phyloP scores from a whole-genome alignment of 2,113 vertebrate species.

The Arizona elegans region DNA sequence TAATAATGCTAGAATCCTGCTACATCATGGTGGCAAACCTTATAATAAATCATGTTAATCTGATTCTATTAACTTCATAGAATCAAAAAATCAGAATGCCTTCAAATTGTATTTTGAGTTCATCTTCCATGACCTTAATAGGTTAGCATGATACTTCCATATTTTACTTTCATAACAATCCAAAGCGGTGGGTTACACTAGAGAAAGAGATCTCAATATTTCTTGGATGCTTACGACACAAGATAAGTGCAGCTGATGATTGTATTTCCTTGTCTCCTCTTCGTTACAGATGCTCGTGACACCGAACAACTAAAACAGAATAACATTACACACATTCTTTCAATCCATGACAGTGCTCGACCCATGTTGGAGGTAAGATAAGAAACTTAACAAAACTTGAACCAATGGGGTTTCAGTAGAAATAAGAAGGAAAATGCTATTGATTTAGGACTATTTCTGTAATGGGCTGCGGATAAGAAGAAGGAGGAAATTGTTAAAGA shows the following conservation, averaged over 20 bases:
- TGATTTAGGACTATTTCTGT: not conserved
- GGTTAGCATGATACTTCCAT: not conserved
- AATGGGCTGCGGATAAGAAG: not conserved
- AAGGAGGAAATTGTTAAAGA: not conserved
- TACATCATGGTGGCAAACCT: not conserved
- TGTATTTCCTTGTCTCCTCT: slow-evolving; percentile 30
- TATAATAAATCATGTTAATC: not conserved
- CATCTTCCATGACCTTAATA: not conserved
- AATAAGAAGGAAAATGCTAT: not conserved
- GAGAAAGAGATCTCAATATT: not conserved
- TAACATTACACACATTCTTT: slow-evolving; percentile 92
- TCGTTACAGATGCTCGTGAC: slow-evolving; percentile 83
- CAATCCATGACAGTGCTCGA: slow-evolving; percentile 87
- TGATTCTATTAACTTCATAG: not conserved
- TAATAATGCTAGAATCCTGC: not conserved
- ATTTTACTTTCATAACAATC: not conserved
- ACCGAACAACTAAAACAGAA: slow-evolving; percentile 85
- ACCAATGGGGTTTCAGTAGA: not conserved
- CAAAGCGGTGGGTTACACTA: not conserved
- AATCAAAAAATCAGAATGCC: not conserved
- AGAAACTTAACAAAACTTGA: not conserved
- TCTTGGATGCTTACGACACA: too few species aligned
- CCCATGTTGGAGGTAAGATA: slow-evolving; percentile 86
- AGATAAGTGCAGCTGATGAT: not conserved
- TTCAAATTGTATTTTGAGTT: not conserved